Evolutionary conservation across 2,797 vertebrate genomes (phyloP).

Genomic region (Hippoglossus hippoglossus): DNA sequence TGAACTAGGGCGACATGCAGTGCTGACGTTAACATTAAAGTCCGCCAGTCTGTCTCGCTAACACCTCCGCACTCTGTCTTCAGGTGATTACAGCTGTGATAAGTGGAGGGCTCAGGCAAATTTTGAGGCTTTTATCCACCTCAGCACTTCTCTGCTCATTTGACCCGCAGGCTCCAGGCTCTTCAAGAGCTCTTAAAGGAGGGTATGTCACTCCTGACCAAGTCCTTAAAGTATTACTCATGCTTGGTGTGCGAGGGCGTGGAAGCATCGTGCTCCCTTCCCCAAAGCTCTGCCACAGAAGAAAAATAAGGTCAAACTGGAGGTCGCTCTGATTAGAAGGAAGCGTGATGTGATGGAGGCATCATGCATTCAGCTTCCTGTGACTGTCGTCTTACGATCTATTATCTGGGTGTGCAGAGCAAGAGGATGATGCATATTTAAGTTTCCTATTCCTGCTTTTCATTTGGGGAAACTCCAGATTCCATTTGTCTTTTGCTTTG

Average conservation of each 20-base stretch:
- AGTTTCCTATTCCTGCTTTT: constrained; percentile 31
- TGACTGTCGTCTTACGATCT: constrained; percentile 25
- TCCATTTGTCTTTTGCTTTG: constrained; percentile 21
- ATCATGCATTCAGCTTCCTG: constrained; percentile 32
- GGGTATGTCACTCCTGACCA: constrained; percentile 57
- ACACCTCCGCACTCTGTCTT: constrained; percentile 15
- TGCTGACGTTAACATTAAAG: constrained; percentile 18
- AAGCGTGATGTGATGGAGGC: constrained; percentile 37
- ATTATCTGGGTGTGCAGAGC: constrained; percentile 37
- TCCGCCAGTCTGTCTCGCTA: constrained; percentile 37
- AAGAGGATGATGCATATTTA: constrained; percentile 21
- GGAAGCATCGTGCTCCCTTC: not conserved
- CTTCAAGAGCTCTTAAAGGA: constrained; percentile 44
- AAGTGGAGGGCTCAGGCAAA: constrained; percentile 50
- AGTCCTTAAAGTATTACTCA: constrained; percentile 42
- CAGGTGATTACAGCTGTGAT: constrained; percentile 40
- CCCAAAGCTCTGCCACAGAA: constrained; percentile 20
- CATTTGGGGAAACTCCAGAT: constrained; percentile 35
- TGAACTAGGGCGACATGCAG: not conserved
- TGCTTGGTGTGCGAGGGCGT: not conserved
- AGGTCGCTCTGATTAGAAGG: constrained; percentile 37
- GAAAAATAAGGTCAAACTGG: constrained; percentile 25
- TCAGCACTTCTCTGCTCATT: constrained; percentile 43
- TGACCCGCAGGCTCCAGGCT: constrained; percentile 36
- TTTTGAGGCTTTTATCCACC: constrained; percentile 43